Evolutionary conservation across 2,888 invertebrate genomes (phyloP), one percentile per base, ranked within the genome.

Genomic region (Agrotis ipsilon): DNA sequence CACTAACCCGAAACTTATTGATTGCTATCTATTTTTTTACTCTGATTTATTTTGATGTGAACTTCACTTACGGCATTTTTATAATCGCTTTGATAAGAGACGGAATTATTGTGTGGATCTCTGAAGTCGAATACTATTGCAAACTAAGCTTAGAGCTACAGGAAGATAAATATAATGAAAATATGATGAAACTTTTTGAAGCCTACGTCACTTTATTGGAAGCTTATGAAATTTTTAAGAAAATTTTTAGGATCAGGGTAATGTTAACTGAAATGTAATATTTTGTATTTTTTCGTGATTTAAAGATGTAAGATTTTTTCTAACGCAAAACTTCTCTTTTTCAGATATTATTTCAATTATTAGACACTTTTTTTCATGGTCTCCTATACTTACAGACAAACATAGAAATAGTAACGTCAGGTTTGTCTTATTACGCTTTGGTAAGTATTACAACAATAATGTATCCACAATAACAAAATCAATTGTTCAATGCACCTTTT

Each of bases 191-290:
- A n/a, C 46, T 72, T 16, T 71, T 71, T 16, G 19, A 72, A 54
- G 63, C 72, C 5, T 72, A 72, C 24, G 11, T 58, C 13, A 18
- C 4, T 63, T 49, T 72, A 16, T 32, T 72, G 43, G 63, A 71
- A 63, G 72, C 72, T 0, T 72, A 63, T 43, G 43, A 72, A 16
- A 39, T 54, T 6, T 72, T 71, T n/a, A 72, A 72, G 24, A 72
- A 27, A 43, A 16, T 72, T 39, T 63, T 72, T 43, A 51, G 52
- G n/a, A 54, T 19, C 59, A 43, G 72, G 52, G 72, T 55, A 54
- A 54, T 39, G 39, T 39, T 39, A 11, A 39, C 39, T 39, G 9
- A 9, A 39, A 39, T 11, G 39, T 39, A 11, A 39, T 1, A 39
- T 39, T 39, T 39, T 39, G 11, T 39, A 0, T 39, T 39, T 39